Evolutionary conservation across 1,140 invertebrate genomes (phyloP).

Genomic region (Nebria ingens): DNA sequence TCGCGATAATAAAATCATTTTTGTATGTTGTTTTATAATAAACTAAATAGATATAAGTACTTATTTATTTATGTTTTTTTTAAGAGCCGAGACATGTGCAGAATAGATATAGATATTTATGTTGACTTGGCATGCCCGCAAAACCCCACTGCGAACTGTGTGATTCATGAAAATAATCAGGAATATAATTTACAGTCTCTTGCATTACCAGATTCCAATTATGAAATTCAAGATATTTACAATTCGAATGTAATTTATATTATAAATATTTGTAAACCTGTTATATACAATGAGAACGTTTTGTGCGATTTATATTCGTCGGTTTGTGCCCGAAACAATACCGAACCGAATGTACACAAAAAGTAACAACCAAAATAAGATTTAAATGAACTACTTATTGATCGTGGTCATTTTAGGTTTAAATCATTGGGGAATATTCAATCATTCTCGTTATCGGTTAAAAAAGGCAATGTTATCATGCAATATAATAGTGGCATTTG

Average conservation of each 20-base stretch:
- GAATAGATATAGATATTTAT: background rate
- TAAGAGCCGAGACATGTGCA: background rate
- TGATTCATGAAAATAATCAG: background rate
- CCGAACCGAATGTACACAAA: background rate
- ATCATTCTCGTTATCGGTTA: background rate
- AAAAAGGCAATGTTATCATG: background rate
- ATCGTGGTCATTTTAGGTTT: background rate
- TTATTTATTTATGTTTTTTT: background rate
- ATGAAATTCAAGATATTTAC: background rate
- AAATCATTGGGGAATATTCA: background rate
- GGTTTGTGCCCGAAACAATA: background rate
- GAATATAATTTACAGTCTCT: background rate
- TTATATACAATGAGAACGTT: background rate
- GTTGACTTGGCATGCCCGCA: background rate
- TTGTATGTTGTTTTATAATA: background rate
- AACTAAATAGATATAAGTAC: background rate
- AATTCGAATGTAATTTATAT: background rate
- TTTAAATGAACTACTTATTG: background rate
- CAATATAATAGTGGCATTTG: background rate
- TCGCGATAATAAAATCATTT: background rate
- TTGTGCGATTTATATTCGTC: background rate
- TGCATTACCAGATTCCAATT: background rate
- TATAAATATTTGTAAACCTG: constrained; percentile 1
- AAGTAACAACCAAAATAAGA: background rate
- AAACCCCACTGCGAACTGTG: background rate